These are phyloP conservation scores for Hybos culiciformis DNA, from an alignment of 2,888 invertebrate species.

Conservation along the genomic window DNA sequence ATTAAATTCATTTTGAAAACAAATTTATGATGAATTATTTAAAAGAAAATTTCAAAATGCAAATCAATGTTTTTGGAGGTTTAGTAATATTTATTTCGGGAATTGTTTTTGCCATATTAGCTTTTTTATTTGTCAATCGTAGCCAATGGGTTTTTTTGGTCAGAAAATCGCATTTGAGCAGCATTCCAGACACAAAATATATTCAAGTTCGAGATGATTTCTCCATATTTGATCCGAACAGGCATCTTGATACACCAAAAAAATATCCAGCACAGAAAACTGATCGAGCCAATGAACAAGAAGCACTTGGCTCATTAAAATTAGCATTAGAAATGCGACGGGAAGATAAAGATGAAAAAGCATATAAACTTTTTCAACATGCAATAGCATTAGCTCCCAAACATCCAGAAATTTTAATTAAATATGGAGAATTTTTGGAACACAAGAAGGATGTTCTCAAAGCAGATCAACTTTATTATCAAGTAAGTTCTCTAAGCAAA, in stretches of 20 bases:
- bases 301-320: slow-evolving; percentile 73
- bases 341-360: slow-evolving; percentile 72
- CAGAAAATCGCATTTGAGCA: too few species aligned
- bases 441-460: slow-evolving; percentile 69
- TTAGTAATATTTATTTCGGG: too few species aligned
- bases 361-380: slow-evolving; percentile 75
- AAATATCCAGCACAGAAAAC: slow-evolving; percentile 11
- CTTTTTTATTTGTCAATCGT: too few species aligned
- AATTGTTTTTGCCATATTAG: too few species aligned
- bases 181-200: slow-evolving; percentile 24
- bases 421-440: slow-evolving; percentile 88
- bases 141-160: too few species aligned
- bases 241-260: too few species aligned
- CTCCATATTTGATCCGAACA: slow-evolving; percentile 24
- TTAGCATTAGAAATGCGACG: slow-evolving; percentile 75
- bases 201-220: slow-evolving; percentile 32
- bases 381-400: slow-evolving; percentile 81
- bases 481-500: slow-evolving; percentile 36
- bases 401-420: slow-evolving; percentile 82
- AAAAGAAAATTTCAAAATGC: too few species aligned
- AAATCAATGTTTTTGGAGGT: too few species aligned
- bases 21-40: too few species aligned
- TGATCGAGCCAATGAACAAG: slow-evolving; percentile 34
- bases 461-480: slow-evolving; percentile 82
- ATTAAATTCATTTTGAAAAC: too few species aligned